phyloP scores from a whole-genome alignment of 2,797 vertebrate genomes.

The Phalloptychus januarius region DNA sequence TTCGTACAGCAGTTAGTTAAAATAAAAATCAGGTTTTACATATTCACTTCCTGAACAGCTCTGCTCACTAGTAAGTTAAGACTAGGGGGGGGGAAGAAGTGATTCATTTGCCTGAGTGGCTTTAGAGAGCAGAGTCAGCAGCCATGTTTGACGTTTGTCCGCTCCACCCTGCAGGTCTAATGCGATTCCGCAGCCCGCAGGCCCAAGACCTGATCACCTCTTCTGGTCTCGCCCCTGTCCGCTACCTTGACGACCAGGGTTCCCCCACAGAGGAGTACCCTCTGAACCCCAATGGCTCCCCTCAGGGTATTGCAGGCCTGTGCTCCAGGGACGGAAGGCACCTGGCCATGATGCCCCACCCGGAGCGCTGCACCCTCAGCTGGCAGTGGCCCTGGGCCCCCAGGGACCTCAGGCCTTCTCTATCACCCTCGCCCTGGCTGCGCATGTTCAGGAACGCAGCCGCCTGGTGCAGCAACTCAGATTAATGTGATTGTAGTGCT shows the following conservation, averaged over 20 bases:
- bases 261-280: slow-evolving; percentile 87
- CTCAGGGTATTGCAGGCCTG: slow-evolving; percentile 84
- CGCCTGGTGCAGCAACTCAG: slow-evolving; percentile 79
- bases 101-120: slow-evolving; percentile 24
- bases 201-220: slow-evolving; percentile 73
- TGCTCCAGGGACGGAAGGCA: slow-evolving; percentile 89
- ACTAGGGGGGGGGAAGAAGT: not conserved
- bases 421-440: slow-evolving; percentile 86
- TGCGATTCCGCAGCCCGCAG: slow-evolving; percentile 83
- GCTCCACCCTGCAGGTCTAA: slow-evolving; percentile 78
- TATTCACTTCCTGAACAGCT: not conserved
- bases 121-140: slow-evolving; percentile 25
- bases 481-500: slow-evolving; percentile 29
- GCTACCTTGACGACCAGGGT: slow-evolving; percentile 87
- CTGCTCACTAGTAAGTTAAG: not conserved
- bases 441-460: slow-evolving; percentile 88
- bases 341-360: slow-evolving; percentile 93
- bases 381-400: slow-evolving; percentile 96
- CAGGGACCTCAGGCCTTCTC: slow-evolving; percentile 67
- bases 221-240: slow-evolving; percentile 80
- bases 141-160: slow-evolving; percentile 34
- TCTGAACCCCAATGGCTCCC: slow-evolving; percentile 92
- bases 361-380: slow-evolving; percentile 86
- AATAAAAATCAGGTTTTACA: too few species aligned
- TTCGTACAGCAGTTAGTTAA: not conserved